These are phyloP conservation scores for Oscheius sp. DNA, from an alignment of 2,888 invertebrate genomes.

Conservation along the genomic window DNA sequence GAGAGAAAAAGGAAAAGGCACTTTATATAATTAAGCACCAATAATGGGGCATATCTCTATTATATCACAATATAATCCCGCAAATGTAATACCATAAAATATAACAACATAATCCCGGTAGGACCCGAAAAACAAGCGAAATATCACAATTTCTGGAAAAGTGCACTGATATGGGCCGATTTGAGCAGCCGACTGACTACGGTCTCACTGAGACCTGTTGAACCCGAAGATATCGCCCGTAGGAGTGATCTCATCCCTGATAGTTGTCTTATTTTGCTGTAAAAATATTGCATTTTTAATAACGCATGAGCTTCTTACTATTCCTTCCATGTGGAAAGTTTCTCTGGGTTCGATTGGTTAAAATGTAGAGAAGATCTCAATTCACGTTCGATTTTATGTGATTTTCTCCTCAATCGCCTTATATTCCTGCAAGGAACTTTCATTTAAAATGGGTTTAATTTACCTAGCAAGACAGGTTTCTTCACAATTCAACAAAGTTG, in stretches of 20 bases:
- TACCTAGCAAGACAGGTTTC: slow-evolving; percentile 8
- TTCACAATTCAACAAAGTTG: slow-evolving; percentile 13
- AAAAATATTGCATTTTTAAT: neutral
- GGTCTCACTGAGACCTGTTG: neutral
- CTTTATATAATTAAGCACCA: neutral
- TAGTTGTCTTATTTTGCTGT: slow-evolving; percentile 13
- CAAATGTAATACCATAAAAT: neutral
- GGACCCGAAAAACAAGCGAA: neutral
- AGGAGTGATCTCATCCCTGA: slow-evolving; percentile 2
- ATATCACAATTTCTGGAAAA: slow-evolving; percentile 8
- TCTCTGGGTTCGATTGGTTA: neutral
- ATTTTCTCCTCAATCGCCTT: neutral
- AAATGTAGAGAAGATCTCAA: neutral
- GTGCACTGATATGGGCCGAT: slow-evolving; percentile 6
- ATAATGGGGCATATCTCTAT: neutral
- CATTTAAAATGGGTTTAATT: neutral
- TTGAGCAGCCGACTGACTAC: slow-evolving; percentile 13
- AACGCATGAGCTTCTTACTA: neutral
- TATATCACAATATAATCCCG: neutral
- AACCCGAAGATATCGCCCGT: slow-evolving; percentile 17
- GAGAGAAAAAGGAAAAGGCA: neutral
- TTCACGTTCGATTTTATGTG: slow-evolving; percentile 3
- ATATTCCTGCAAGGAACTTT: slow-evolving; percentile 18
- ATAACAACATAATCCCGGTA: neutral
- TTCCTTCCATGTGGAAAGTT: slow-evolving; percentile 10